phyloP scores from a whole-genome alignment of 2,113 vertebrate genomes.

The Cyanistes caeruleus region DNA sequence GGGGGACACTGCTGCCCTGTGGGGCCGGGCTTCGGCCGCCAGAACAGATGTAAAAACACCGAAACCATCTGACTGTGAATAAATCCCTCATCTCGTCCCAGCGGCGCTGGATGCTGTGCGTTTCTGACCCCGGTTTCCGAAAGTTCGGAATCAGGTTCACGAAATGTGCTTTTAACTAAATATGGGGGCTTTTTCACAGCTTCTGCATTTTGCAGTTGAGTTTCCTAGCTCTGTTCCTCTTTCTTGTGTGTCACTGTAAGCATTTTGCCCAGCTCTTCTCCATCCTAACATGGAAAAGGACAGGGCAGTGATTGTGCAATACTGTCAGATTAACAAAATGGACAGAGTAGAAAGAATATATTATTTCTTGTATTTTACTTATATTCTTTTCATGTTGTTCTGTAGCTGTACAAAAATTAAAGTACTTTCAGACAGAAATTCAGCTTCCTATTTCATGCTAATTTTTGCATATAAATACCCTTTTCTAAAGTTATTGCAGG shows the following conservation, averaged over 20 bases:
- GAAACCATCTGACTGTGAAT: rapidly evolving
- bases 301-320: not conserved
- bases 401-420: not conserved
- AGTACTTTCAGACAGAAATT: not conserved
- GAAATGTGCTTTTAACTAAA: not conserved
- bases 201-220: not conserved
- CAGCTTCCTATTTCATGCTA: not conserved
- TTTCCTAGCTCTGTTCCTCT: not conserved
- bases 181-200: not conserved
- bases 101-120: rapidly evolving
- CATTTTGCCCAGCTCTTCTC: not conserved
- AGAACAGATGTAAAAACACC: rapidly evolving
- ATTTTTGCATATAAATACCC: not conserved
- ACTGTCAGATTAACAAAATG: not conserved
- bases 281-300: not conserved
- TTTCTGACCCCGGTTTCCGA: rapidly evolving
- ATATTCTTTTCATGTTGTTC: rapidly evolving
- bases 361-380: not conserved
- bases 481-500: not conserved
- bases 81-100: not conserved
- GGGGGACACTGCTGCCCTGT: not conserved
- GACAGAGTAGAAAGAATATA: not conserved
- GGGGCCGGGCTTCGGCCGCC: not conserved
- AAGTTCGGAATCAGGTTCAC: not conserved
- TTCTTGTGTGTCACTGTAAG: not conserved